Percentiles rank a stretch among this genome's conserved stretches.
phyloP scores from a whole-genome alignment of 2,888 invertebrate species.

The Dicranocentrus wangi region DNA sequence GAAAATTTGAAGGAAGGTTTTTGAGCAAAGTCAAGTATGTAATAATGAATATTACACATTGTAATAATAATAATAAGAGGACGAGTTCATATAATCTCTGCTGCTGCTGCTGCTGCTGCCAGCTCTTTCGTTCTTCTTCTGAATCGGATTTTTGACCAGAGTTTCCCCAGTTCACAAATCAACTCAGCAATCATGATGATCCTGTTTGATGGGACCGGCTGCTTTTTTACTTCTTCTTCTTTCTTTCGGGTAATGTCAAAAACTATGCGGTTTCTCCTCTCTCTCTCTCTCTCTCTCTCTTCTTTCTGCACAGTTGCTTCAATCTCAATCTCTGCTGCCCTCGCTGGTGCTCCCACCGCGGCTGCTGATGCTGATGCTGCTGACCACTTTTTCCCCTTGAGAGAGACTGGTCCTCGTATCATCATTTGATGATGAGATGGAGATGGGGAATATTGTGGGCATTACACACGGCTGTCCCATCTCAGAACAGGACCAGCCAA shows the following conservation, averaged over 20 bases:
- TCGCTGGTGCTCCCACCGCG: too few relatives aligned
- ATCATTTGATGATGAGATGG: conserved; percentile 47
- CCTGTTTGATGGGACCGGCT: conserved; percentile 67
- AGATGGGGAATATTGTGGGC: too few relatives aligned
- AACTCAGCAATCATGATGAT: conserved; percentile 65
- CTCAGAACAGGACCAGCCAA: conserved; percentile 62
- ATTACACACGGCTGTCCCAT: conserved; percentile 62
- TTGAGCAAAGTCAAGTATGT: not conserved
- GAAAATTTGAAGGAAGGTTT: not conserved
- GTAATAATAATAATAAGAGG: too few relatives aligned
- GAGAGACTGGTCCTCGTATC: conserved; percentile 52
- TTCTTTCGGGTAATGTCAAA: conserved; percentile 29
- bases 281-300: not conserved
- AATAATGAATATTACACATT: conserved; percentile 18
- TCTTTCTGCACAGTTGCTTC: not conserved
- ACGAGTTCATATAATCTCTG: conserved; percentile 1
- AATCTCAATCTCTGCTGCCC: conserved; percentile 16
- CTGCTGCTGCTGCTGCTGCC: conserved; percentile 42
- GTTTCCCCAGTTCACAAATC: conserved; percentile 66
- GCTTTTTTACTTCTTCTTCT: conserved; percentile 37
- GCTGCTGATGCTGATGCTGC: not conserved
- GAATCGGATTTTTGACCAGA: conserved; percentile 43
- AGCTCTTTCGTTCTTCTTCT: too few relatives aligned
- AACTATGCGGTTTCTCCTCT: not conserved
- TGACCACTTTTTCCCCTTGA: conserved; percentile 32